Evolutionary conservation across 2,113 vertebrate genomes (phyloP).

Genomic region (Ochotona princeps): DNA sequence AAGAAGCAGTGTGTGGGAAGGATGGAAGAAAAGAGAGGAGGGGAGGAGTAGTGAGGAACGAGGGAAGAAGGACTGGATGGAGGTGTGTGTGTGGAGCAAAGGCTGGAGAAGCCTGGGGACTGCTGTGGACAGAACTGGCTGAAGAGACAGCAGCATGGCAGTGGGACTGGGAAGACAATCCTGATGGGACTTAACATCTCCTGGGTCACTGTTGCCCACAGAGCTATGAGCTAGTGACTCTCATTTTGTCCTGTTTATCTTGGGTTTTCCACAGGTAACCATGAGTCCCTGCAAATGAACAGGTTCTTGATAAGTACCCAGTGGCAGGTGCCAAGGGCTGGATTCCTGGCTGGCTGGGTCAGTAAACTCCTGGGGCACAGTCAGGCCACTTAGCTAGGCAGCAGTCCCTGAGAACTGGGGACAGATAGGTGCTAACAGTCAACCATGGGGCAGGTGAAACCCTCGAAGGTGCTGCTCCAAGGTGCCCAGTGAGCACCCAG

Average conservation of each 20-base stretch:
- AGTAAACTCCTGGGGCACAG: background rate
- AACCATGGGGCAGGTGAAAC: background rate
- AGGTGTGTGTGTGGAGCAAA: background rate
- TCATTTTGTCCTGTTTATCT: background rate
- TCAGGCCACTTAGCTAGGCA: background rate
- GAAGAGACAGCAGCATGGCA: background rate
- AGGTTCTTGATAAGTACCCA: rapidly evolving
- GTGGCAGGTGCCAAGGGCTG: background rate
- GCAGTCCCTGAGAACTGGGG: too few species aligned
- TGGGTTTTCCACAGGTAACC: background rate
- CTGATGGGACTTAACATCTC: background rate
- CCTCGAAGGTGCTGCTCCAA: rapidly evolving
- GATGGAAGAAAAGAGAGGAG: too few species aligned
- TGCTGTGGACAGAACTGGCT: background rate
- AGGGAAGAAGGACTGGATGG: background rate
- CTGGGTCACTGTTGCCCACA: background rate
- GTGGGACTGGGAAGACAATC: background rate
- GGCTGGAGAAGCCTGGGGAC: background rate
- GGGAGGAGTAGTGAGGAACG: rapidly evolving
- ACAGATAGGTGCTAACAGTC: too few species aligned
- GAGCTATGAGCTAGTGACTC: background rate
- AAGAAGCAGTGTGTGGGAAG: background rate
- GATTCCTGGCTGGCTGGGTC: background rate
- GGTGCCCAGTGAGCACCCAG: background rate
- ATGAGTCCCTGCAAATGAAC: background rate